Evolutionary conservation across 1,140 invertebrate species (phyloP), one percentile per base, ranked within the genome.

Genomic region (Aphidius ervi): DNA sequence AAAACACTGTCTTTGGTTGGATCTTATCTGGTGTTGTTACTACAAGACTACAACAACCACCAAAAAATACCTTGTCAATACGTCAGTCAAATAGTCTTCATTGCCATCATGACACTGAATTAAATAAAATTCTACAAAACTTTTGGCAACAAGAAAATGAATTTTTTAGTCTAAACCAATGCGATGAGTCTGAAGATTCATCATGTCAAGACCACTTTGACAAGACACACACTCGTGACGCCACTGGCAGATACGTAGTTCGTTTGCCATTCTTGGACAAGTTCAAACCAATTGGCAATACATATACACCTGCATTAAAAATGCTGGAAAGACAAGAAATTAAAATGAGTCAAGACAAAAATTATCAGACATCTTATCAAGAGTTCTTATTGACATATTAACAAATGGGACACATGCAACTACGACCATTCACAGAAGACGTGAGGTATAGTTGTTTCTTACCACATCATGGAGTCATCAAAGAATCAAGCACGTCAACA

Each of bases 171-270:
- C 16, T 23, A 46, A 49, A 46, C 5, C 5, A 5, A 20, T 3
- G 5, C 2, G 10, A 56, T 8, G 5, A 53, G 8, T 20, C 37
- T 16, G 40, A 10, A 20, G 31, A 60, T n/a, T 16, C 46, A 47
- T 7, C 45, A 41, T 61, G 59, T 43, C 53, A 61, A n/a, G 39
- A 61, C 9, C 58, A 58, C 9, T 67, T 65, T 49, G 40, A 45
- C 37, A 39, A 45, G 1, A 65, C 54, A 20, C 58, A 59, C 56
- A 46, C n/a, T 40, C 60, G 67, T 41, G 50, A 58, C 39, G n/a
- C 23, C 5, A 46, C 56, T 16, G 67, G 67, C 5, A 40, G 45
- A 49, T 70, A 69, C 52, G 56, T 63, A 49, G 69, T 70, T 6
- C 47, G 56, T 9, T 40, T 66, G 2, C 64, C 65, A 8, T 63